phyloP scores from a whole-genome alignment of 1,140 invertebrate species.

The Chrysomallon squamiferum region DNA sequence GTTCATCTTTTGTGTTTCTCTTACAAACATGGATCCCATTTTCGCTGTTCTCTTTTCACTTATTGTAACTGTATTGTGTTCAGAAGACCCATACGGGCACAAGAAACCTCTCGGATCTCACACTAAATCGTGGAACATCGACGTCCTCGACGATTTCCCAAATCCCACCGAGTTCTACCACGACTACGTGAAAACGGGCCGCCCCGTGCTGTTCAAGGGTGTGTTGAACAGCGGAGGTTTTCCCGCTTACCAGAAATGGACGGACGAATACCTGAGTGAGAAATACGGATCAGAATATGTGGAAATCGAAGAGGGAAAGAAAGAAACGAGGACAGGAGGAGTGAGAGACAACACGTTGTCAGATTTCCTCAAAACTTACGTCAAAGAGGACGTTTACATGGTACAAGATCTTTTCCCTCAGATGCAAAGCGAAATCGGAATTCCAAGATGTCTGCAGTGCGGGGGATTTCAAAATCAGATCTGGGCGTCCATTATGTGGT shows the following conservation, averaged over 20 bases:
- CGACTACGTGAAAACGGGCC: not conserved
- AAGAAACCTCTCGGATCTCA: not conserved
- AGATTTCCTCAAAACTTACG: not conserved
- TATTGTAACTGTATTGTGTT: no score
- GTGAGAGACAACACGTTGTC: not conserved
- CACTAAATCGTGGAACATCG: not conserved
- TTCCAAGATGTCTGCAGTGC: not conserved
- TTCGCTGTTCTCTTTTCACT: no score
- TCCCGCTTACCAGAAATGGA: not conserved
- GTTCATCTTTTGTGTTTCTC: no score
- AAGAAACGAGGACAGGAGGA: not conserved
- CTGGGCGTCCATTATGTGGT: conserved; percentile 40
- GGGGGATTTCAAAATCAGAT: not conserved
- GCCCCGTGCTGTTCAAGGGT: not conserved
- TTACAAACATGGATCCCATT: no score
- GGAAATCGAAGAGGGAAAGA: not conserved
- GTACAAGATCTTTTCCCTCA: not conserved
- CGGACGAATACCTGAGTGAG: not conserved
- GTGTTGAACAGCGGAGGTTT: not conserved
- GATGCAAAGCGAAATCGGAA: not conserved
- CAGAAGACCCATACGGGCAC: not conserved
- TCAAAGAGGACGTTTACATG: not conserved
- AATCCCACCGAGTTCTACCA: not conserved
- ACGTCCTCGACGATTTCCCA: not conserved
- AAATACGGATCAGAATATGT: not conserved